These are phyloP conservation scores for Synanthedon tipuliformis DNA, from an alignment of 2,888 invertebrate species.

Conservation along the genomic window DNA sequence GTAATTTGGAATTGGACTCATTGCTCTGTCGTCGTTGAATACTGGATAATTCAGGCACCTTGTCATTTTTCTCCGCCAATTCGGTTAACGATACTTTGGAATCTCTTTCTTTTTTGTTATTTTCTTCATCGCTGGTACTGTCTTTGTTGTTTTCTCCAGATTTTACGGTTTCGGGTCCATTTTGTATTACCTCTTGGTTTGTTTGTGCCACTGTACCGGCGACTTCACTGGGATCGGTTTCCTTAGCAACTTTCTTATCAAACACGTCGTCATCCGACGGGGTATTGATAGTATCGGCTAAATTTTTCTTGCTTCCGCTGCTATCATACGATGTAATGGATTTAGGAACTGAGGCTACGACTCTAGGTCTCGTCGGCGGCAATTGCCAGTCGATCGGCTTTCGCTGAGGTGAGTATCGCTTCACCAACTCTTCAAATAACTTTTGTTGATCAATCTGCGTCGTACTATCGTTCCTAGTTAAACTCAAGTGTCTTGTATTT, in stretches of 20 bases:
- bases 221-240: conserved; percentile 9
- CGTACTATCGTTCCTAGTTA: conserved; percentile 31
- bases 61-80: conserved; percentile 48
- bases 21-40: conserved; percentile 41
- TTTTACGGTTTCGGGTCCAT: conserved; percentile 25
- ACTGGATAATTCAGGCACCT: conserved; percentile 44
- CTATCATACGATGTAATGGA: conserved; percentile 40
- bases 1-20: conserved; percentile 39
- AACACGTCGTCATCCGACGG: conserved; percentile 49
- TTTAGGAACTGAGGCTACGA: conserved; percentile 57
- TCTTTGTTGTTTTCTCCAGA: not conserved
- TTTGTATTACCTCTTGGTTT: conserved; percentile 28
- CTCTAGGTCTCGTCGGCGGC: conserved; percentile 55
- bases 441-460: conserved; percentile 54
- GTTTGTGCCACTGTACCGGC: conserved; percentile 9
- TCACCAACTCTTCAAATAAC: conserved; percentile 54
- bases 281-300: conserved; percentile 23
- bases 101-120: conserved; percentile 20
- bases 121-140: conserved; percentile 11
- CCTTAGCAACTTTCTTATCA: conserved; percentile 20
- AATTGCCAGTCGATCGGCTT: conserved; percentile 58
- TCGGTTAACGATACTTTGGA: conserved; percentile 43
- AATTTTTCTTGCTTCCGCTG: conserved; percentile 22
- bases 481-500: conserved; percentile 33
- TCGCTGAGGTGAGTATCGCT: conserved; percentile 59